Conservation (phyloP, 2,113 vertebrate genomes). For the Pungitius pungitius region DNA sequence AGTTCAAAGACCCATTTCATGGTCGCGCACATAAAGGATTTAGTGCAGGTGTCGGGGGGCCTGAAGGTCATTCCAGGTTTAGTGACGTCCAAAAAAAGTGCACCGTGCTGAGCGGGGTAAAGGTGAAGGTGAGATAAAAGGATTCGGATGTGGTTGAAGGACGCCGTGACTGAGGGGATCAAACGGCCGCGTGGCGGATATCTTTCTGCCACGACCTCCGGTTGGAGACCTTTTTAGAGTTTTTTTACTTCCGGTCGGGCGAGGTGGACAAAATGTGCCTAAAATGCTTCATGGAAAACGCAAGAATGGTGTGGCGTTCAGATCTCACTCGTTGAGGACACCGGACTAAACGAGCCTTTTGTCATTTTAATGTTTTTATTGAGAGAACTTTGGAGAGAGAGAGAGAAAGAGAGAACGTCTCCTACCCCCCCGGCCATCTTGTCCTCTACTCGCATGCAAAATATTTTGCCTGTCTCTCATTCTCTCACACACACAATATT, state of each 20-base stretch:
- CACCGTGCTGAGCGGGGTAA: slow-evolving; percentile 43
- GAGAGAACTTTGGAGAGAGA: not conserved
- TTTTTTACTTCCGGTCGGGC: not conserved
- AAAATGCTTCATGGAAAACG: no score
- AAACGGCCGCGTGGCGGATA: slow-evolving; percentile 23
- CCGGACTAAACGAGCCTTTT: not conserved
- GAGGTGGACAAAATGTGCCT: no score
- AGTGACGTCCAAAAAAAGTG: slow-evolving; percentile 29
- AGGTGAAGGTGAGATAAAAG: slow-evolving; percentile 54
- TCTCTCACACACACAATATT: slow-evolving; percentile 9
- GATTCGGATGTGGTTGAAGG: slow-evolving; percentile 38
- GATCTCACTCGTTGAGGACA: not conserved
- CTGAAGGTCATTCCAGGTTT: slow-evolving; percentile 55
- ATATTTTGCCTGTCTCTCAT: slow-evolving; percentile 1
- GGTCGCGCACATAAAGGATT: slow-evolving; percentile 18
- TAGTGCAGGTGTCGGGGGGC: not conserved
- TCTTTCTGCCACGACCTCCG: slow-evolving; percentile 23
- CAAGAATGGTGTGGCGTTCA: not conserved
- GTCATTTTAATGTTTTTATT: slow-evolving; percentile 10
- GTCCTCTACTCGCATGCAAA: not conserved
- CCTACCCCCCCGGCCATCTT: slow-evolving; percentile 10
- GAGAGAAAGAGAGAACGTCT: slow-evolving; percentile 3
- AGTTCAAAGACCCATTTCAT: slow-evolving; percentile 42
- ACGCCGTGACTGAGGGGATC: slow-evolving; percentile 30
- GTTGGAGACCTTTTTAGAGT: not conserved